phyloP scores from a whole-genome alignment of 2,888 invertebrate genomes.

The Dorcus parallelipipedus region DNA sequence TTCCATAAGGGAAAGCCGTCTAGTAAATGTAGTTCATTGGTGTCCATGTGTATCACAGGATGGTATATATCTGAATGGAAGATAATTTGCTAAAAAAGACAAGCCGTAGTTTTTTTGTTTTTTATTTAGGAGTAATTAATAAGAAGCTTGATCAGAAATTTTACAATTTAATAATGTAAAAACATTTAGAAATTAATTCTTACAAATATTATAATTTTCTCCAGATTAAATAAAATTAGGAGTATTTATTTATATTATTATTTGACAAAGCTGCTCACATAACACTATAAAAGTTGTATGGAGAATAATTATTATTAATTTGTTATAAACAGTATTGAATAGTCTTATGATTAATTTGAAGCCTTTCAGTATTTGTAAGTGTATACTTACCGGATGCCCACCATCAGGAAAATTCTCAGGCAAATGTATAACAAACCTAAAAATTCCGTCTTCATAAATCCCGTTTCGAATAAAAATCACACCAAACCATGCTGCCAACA shows the following conservation, averaged over 20 bases:
- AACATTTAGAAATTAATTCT: no score
- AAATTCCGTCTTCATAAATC: constrained; percentile 83
- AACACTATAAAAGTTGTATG: no score
- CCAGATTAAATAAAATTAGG: no score
- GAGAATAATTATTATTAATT: no score
- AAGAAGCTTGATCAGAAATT: not conserved
- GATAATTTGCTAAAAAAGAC: constrained; percentile 64
- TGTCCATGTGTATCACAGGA: constrained; percentile 76
- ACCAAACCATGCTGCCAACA: constrained; percentile 80
- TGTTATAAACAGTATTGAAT: no score
- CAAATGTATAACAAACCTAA: constrained; percentile 82
- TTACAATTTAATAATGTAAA: no score
- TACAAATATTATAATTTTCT: no score
- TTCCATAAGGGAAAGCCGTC: constrained; percentile 86
- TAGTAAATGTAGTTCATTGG: constrained; percentile 72
- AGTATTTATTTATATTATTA: no score
- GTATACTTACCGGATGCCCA: constrained; percentile 71
- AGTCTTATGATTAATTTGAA: not conserved
- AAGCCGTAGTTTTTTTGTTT: not conserved
- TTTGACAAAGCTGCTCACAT: no score
- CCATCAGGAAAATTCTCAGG: constrained; percentile 87
- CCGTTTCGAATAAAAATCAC: constrained; percentile 88
- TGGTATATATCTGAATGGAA: constrained; percentile 85
- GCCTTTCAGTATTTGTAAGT: not conserved
- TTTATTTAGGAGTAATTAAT: not conserved